Percentiles rank a stretch among this genome's conserved stretches.
Conservation (phyloP, 64 coral and sea anemone species). For the Actinia equina region DNA sequence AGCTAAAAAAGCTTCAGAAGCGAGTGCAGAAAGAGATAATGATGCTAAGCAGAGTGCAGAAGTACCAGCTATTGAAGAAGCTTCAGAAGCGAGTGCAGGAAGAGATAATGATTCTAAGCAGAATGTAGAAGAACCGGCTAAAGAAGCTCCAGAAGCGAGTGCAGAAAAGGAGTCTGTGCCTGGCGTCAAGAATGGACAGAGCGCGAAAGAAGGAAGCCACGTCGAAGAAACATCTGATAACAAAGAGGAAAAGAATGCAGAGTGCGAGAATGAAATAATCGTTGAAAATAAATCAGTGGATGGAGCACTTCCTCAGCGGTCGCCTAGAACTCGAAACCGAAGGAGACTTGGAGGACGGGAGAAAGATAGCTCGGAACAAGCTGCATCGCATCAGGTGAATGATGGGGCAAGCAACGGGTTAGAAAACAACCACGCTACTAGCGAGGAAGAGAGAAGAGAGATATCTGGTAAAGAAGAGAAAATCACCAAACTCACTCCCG, state of each 20-base stretch:
- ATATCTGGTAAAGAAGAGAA: background rate
- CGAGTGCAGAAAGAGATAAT: background rate
- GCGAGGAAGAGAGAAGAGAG: background rate
- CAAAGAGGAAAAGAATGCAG: background rate
- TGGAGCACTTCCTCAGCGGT: background rate
- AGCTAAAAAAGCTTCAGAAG: background rate
- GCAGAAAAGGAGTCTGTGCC: background rate
- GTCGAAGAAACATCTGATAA: background rate
- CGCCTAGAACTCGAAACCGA: background rate
- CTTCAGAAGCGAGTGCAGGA: background rate
- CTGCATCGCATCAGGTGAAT: background rate
- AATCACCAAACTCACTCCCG: background rate
- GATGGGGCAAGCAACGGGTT: background rate
- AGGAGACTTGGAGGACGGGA: background rate
- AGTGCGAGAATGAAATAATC: background rate
- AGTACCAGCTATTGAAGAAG: background rate
- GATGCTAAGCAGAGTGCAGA: background rate
- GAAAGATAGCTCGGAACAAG: background rate
- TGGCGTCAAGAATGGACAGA: background rate
- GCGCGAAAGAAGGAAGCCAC: background rate
- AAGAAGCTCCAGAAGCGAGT: background rate
- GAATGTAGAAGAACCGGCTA: background rate
- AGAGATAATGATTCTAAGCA: background rate
- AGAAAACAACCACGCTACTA: background rate
- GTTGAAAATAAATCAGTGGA: background rate